These are phyloP conservation scores for Olivierus martensii DNA, from an alignment of 1,140 invertebrate species.

Conservation along the genomic window DNA sequence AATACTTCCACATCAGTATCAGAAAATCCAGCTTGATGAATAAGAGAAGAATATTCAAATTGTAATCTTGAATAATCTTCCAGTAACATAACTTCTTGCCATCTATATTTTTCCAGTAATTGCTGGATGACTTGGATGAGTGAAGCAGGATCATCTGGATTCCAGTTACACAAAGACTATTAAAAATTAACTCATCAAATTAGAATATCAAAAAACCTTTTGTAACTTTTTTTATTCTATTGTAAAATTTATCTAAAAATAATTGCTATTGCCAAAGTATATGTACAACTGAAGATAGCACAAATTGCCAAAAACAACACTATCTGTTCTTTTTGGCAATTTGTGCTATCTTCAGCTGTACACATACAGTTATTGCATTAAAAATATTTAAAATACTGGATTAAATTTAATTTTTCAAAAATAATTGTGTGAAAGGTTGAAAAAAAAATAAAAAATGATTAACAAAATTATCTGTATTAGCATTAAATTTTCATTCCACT, in stretches of 20 bases:
- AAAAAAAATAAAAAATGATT: too few relatives aligned
- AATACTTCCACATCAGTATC: slow-evolving; percentile 26
- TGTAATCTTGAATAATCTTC: slow-evolving; percentile 23
- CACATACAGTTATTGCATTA: not conserved
- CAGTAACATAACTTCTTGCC: slow-evolving; percentile 22
- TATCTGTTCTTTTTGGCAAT: too few relatives aligned
- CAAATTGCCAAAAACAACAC: too few relatives aligned
- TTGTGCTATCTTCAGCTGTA: not conserved
- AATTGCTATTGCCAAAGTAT: not conserved
- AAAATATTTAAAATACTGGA: not conserved
- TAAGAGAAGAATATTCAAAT: slow-evolving; percentile 27
- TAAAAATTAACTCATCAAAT: not conserved
- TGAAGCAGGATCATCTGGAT: slow-evolving; percentile 18
- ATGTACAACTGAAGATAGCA: not conserved
- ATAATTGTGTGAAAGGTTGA: too few relatives aligned
- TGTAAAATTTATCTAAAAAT: not conserved
- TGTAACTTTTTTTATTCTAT: not conserved
- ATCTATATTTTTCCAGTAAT: slow-evolving; percentile 22
- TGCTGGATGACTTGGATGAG: slow-evolving; percentile 24
- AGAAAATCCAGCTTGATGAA: slow-evolving; percentile 22
- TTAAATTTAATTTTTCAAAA: too few relatives aligned
- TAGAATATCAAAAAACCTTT: not conserved
- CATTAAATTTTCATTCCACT: too few relatives aligned
- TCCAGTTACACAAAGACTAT: slow-evolving; percentile 25
- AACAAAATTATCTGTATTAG: too few relatives aligned